Evolutionary conservation across 2,113 vertebrate genomes (phyloP).

Genomic region (Alces alces): DNA sequence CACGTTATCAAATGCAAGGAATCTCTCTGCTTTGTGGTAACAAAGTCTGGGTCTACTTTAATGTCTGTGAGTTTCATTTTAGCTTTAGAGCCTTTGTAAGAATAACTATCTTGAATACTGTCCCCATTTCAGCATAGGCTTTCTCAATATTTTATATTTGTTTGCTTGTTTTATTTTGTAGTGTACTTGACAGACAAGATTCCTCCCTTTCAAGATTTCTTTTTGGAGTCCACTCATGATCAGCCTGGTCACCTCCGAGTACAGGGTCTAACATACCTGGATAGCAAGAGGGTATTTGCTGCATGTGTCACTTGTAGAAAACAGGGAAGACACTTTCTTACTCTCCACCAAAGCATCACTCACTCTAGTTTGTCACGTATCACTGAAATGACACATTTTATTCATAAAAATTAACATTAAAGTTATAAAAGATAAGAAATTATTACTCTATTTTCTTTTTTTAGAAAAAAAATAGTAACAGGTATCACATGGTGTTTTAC

Average conservation of each 20-base stretch:
- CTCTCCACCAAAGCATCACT: neutral
- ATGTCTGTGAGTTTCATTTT: neutral
- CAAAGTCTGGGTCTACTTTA: neutral
- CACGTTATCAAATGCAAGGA: neutral
- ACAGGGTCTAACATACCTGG: neutral
- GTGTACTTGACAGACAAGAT: neutral
- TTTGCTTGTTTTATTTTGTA: neutral
- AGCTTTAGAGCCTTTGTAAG: neutral
- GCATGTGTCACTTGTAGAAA: neutral
- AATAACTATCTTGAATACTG: neutral
- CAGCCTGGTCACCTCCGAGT: neutral
- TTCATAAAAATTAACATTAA: neutral
- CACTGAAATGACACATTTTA: neutral
- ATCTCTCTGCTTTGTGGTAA: neutral
- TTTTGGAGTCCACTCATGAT: neutral
- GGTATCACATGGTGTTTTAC: neutral
- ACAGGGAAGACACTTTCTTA: neutral
- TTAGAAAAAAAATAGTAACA: neutral
- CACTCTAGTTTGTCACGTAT: neutral
- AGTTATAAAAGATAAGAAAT: neutral
- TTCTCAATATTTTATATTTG: neutral
- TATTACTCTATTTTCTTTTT: neutral
- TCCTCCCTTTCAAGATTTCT: neutral
- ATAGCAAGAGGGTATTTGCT: neutral
- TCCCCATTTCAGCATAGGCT: neutral